Evolutionary conservation across 2,797 vertebrate genomes (phyloP), one percentile per base, ranked within the genome.

Genomic region (Graptemys geographica): DNA sequence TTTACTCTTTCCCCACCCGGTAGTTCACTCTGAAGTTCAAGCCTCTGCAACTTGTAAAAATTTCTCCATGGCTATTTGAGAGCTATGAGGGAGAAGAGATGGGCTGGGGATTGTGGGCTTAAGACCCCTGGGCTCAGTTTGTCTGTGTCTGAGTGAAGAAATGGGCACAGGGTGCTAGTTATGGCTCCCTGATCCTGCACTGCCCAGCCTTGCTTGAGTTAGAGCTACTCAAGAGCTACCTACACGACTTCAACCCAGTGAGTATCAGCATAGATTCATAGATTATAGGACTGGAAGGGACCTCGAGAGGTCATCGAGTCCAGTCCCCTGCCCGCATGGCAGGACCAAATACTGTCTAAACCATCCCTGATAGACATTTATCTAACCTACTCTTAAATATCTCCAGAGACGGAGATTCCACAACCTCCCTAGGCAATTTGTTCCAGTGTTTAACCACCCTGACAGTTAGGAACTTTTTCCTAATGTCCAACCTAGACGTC

Each of bases 161-260:
- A 31, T 11, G 31, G 27, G 28, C 31, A 65, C 28, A 18, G 16
- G 33, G 59, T 15, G 31, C 33, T 65, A 33, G 59, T 18, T 65
- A 15, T 33, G 28, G 59, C 33, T 65, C 59, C 59, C 33, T n/a
- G 31, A 65, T 65, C 59, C 59, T 65, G 33, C 55, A 65, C 33
- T 65, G 59, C 59, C 59, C 3, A 10, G 3, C 4, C 49, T 0
- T 0, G 11, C 12, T 11, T 23, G 74, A n/a, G 69, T 80, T 55
- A 27, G 62, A 82, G 28, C 31, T 19, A 44, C 10, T 28, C n/a
- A 79, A 31, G 59, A 62, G 59, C 59, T n/a, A 55, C 55, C 23
- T 55, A 55, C 59, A 31, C n/a, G 31, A n/a, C 15, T 33, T 55
- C n/a, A 37, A n/a, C 81, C 27, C 11, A 18, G 5, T 0, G 3